Evolutionary conservation across 2,888 invertebrate species (phyloP).

Genomic region (Dryobota labecula): DNA sequence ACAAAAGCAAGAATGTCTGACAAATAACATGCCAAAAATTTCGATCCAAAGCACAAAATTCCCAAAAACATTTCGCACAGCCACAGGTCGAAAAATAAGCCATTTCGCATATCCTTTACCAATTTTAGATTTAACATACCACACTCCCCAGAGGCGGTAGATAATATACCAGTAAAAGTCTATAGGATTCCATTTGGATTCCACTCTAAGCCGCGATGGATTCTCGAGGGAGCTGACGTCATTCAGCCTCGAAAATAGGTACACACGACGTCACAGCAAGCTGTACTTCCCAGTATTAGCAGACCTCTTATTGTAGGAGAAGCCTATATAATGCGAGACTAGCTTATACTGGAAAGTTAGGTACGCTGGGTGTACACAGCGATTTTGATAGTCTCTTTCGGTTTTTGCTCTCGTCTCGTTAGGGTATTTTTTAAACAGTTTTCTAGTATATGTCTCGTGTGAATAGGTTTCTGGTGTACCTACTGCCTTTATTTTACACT

Average conservation of each 20-base stretch:
- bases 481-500: not conserved
- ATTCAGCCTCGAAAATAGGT: slow-evolving; percentile 58
- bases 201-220: slow-evolving; percentile 55
- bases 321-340: not conserved
- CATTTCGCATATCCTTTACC: slow-evolving; percentile 50
- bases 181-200: slow-evolving; percentile 65
- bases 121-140: slow-evolving; percentile 64
- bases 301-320: not conserved
- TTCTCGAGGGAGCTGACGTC: slow-evolving; percentile 64
- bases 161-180: slow-evolving; percentile 62
- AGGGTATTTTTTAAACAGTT: slow-evolving; percentile 6
- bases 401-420: slow-evolving; percentile 27
- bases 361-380: not conserved
- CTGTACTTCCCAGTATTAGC: not conserved
- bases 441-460: not conserved
- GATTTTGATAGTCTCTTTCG: slow-evolving; percentile 37
- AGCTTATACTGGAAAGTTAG: not conserved
- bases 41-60: slow-evolving; percentile 4
- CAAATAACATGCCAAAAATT: not conserved
- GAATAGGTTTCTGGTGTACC: not conserved
- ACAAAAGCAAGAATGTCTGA: not conserved
- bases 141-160: slow-evolving; percentile 46
- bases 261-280: slow-evolving; percentile 16
- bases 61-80: slow-evolving; percentile 20
- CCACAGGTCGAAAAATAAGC: slow-evolving; percentile 30